Evolutionary conservation across 2,888 invertebrate genomes (phyloP), one percentile per base, ranked within the genome.

Genomic region (Odontocolon sp.): DNA sequence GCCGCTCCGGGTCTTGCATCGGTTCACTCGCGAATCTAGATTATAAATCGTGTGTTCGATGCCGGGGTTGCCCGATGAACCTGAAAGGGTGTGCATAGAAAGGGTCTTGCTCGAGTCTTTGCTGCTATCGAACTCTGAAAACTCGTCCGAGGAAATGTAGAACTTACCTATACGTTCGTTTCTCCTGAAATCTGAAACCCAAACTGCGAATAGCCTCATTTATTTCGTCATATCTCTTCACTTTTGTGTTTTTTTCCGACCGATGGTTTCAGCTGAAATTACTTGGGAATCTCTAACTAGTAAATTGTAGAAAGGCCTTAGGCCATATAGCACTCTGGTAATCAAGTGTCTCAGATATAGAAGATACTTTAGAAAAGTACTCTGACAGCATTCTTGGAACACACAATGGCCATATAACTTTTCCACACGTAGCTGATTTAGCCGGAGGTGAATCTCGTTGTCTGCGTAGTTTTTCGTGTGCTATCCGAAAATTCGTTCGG

Each of bases 11-110:
- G 66, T 70, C 75, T 66, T 66, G 75, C 75, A 70, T 76, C 75
- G 66, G 70, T 76, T 54, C 56, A 57, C 75, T 56, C 54, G 75
- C 45, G 76, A 71, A 76, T 76, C 66, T 66, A 54, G 76, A 71
- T 76, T 76, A 61, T 76, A 76, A 76, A 76, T 76, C 70, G 76
- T 71, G 66, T 45, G 64, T 61, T 76, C 71, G 66, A 47, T 50
- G 50, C 50, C 57, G 69, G 57, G 50, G 40, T 56, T 68, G 57
- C 47, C 67, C 74, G 74, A 74, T 74, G 74, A 76, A 76, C 75
- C 66, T 42, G 75, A 70, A 76, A 76, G 14, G 50, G 26, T 57
- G 57, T 9, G 23, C 45, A 8, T 21, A 11, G 47, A 9, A 33
- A 38, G 50, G 40, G 66, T 9, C 57, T 38, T 5, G n/a, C 50